Base-by-base conservation (phyloP, 2,797 vertebrate species). In the Phylloscopus collybita region DNA sequence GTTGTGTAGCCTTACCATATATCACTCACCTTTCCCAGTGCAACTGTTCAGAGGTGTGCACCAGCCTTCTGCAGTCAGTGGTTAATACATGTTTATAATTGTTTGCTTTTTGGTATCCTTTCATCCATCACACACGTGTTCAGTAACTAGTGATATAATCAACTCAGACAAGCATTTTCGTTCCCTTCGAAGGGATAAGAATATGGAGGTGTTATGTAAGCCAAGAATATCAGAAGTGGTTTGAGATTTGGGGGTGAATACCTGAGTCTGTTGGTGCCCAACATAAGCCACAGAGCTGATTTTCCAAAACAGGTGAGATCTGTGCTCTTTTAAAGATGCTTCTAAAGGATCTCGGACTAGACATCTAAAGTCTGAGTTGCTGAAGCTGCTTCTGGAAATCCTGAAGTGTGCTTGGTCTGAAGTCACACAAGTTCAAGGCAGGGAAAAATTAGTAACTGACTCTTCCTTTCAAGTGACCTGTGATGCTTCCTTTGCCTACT, bases 401-500 rank as follows among this genome's bases (percentile, higher is more conserved):
- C 34, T 66, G 71, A 57, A 60, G 14, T 21, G 26, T 60, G 17
- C 64, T 79, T 60, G 54, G 38, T 70, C 64, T 86, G 61, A 83
- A 80, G 75, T n/a, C 69, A 49, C 20, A 16, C 21, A 92, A 64
- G 70, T 50, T 90, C 78, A 84, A 93, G 88, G 57, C 38, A 90
- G 80, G 59, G 47, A 79, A 79, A 83, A 81, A 93, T 76, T 45
- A 80, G 36, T 80, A 50, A 67, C 45, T 74, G 44, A 44, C 64
- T 73, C 82, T 90, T 86, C 54, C 83, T 93, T 95, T 93, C 76
- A 90, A 49, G n/a, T 81, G 73, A 64, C 62, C 47, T 60, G 54
- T 71, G 76, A 73, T 75, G 82, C 47, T 75, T 95, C 50, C 83
- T 93, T 88, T 86, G 81, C 73, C 59, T 95, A 51, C 45, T 95